Conservation (phyloP, 2,113 vertebrate species). For the Lepus americanus region DNA sequence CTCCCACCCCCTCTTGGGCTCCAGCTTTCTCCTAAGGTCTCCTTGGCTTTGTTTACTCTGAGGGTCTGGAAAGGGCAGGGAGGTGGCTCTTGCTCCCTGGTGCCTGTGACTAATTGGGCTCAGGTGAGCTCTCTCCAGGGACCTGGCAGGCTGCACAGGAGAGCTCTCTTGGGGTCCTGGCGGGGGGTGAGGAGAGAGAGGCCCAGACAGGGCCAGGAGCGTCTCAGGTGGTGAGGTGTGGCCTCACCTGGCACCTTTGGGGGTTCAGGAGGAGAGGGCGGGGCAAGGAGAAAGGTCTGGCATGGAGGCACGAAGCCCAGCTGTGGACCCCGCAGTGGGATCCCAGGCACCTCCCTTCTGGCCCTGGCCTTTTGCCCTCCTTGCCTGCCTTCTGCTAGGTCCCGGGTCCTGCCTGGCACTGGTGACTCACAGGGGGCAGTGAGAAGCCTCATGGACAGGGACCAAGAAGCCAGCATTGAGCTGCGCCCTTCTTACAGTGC, state of each 20-base stretch:
- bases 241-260: not conserved
- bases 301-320: not conserved
- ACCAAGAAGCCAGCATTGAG: not conserved
- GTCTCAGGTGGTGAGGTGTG: not conserved
- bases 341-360: not conserved
- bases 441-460: not conserved
- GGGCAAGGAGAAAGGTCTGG: not conserved
- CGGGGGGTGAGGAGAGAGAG: not conserved
- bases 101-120: constrained; percentile 66
- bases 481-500: not conserved
- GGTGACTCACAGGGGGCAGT: not conserved
- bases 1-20: not conserved
- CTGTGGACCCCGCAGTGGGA: not conserved
- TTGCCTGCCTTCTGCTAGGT: not conserved
- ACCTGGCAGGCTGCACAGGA: not conserved
- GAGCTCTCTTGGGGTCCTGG: constrained; percentile 30
- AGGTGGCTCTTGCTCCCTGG: not conserved
- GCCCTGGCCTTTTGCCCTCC: not conserved
- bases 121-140: constrained; percentile 34
- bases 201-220: not conserved
- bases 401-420: not conserved
- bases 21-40: not conserved
- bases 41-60: constrained; percentile 53
- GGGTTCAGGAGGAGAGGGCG: not conserved
- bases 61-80: not conserved